phyloP scores from a whole-genome alignment of 2,797 vertebrate species.

The Poecilia velifera region DNA sequence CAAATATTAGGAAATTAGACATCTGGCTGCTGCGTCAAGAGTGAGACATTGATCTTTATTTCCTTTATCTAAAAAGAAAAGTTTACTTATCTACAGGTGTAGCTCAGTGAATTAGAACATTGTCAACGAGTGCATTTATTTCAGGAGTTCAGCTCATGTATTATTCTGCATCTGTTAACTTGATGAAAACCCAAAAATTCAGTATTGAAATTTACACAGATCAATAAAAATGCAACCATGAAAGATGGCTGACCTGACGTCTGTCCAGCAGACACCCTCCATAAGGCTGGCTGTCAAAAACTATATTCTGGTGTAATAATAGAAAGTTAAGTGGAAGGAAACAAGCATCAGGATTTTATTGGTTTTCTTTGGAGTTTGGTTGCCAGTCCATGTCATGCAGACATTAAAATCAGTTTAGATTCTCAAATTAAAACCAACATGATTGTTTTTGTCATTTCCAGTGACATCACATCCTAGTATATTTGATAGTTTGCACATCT shows the following conservation, averaged over 20 bases:
- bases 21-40: conserved; percentile 5
- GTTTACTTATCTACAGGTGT: background rate
- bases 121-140: background rate
- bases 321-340: background rate
- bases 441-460: background rate
- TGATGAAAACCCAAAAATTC: background rate
- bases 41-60: background rate
- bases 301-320: background rate
- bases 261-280: background rate
- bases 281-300: background rate
- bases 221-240: background rate
- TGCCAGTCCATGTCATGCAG: background rate
- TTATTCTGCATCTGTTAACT: background rate
- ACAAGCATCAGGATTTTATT: background rate
- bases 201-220: background rate
- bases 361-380: background rate
- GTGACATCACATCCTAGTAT: background rate
- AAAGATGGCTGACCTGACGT: background rate
- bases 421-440: background rate
- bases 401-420: background rate
- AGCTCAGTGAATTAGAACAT: background rate
- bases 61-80: background rate
- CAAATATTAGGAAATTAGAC: conserved; percentile 6
- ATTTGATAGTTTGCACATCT: background rate
- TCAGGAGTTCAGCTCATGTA: background rate